These are phyloP conservation scores for Brachionus angularis DNA, from an alignment of 1,140 invertebrate species.

Conservation along the genomic window DNA sequence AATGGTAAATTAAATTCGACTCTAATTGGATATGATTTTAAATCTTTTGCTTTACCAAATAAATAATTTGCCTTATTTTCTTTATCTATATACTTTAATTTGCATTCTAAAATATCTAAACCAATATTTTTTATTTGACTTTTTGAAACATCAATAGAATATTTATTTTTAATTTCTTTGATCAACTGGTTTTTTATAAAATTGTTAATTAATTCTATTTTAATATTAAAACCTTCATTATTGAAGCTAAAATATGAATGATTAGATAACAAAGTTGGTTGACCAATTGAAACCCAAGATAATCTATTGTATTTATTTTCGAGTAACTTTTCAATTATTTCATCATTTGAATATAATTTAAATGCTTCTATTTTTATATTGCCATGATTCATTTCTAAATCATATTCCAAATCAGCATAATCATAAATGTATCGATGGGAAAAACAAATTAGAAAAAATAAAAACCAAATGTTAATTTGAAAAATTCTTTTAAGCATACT, in stretches of 20 bases:
- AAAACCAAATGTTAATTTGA: too few species aligned
- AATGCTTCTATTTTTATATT: too few species aligned
- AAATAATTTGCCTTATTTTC: not conserved
- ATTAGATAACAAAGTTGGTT: too few species aligned
- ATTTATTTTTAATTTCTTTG: not conserved
- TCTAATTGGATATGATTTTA: not conserved
- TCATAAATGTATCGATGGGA: too few species aligned
- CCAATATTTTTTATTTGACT: not conserved
- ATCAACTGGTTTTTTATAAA: not conserved
- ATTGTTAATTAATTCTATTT: conserved; percentile 3
- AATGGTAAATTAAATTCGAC: not conserved
- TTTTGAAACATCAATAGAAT: not conserved
- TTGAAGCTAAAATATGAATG: conserved; percentile 20
- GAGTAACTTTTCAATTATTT: too few species aligned
- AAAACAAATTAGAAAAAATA: too few species aligned
- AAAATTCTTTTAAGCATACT: too few species aligned
- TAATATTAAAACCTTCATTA: conserved; percentile 18
- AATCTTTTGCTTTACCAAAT: conserved; percentile 10
- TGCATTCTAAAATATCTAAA: not conserved
- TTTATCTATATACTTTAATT: not conserved
- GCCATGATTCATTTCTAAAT: too few species aligned
- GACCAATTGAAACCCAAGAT: too few species aligned
- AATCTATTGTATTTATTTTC: too few species aligned
- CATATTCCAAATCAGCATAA: too few species aligned
- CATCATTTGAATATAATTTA: too few species aligned